Evolutionary conservation across 2,888 invertebrate genomes (phyloP), one percentile per base, ranked within the genome.

Genomic region (Dicranocentrus wangi): DNA sequence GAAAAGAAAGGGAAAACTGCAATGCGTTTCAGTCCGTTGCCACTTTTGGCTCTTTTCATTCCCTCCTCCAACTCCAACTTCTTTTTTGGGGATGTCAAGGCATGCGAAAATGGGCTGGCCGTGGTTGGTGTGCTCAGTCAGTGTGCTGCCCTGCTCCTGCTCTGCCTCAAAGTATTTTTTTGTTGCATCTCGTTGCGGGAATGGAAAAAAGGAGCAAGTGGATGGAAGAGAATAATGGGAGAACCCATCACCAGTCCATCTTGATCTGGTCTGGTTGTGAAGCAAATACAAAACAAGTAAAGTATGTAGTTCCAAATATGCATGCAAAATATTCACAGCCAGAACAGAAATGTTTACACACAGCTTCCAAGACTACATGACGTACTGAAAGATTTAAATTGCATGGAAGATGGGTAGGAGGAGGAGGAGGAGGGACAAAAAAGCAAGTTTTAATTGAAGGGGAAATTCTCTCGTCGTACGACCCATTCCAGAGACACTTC

Each of bases 21-120:
- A 65, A 42, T 65, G 73, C 55, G 65, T 73, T 73, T 51, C 63
- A 47, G 61, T 71, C 28, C 51, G 23, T 63, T 65, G 65, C 65
- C 55, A 3, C 21, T 1, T 39, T n/a, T 13, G 39, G n/a, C 60
- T 55, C 43, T 71, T n/a, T 17, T 58, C 58, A 27, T 32, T 19
- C 17, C 61, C 8, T 32, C 61, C 32, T n/a, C n/a, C n/a, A n/a
- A n/a, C n/a, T n/a, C n/a, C n/a, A n/a, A n/a, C 15, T 23, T 19
- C 53, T 39, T 7, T 39, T 7, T 7, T 39, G 39, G 13, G 13
- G 8, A 39, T 47, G 17, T 68, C 5, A 17, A 68, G 27, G 28
- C 21, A 10, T 43, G n/a, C n/a, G 3, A 15, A 68, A 51, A 15
- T 53, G 13, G 8, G n/a, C 3, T 17, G 8, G 21, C 21, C 17